These are phyloP conservation scores for Hylomyscus alleni DNA, from an alignment of 2,797 vertebrate genomes.

Conservation along the genomic window DNA sequence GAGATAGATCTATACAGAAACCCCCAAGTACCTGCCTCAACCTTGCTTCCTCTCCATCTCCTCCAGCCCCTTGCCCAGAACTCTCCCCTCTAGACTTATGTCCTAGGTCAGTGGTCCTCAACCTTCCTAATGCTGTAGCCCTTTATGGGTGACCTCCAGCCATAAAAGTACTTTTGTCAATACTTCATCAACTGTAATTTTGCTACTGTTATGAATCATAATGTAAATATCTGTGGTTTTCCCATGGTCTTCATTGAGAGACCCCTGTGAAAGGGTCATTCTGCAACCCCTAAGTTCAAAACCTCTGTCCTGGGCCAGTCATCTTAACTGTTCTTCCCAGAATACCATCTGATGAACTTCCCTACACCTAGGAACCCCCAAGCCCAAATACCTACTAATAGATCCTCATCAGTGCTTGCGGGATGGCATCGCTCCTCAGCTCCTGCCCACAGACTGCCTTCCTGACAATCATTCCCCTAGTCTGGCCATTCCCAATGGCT, in stretches of 20 bases:
- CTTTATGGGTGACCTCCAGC: background rate
- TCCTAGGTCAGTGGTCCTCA: background rate
- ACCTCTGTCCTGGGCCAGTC: background rate
- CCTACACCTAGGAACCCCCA: background rate
- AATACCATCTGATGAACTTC: background rate
- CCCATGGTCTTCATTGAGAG: background rate
- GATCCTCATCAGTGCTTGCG: background rate
- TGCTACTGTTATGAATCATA: background rate
- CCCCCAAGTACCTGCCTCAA: background rate
- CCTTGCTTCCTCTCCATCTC: background rate
- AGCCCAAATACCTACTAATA: background rate
- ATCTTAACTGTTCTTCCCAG: background rate
- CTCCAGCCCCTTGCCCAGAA: background rate
- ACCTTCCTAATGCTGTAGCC: background rate
- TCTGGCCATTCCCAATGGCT: background rate
- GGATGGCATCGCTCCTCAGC: background rate
- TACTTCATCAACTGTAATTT: background rate
- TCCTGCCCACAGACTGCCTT: background rate
- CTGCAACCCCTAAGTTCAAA: background rate
- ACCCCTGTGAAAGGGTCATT: background rate
- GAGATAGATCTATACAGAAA: background rate
- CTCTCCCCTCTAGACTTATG: background rate
- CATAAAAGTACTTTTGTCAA: background rate
- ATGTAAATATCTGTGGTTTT: background rate
- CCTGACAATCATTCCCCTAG: background rate